phyloP scores from a whole-genome alignment of 1,140 invertebrate genomes.

The Drosophila fuyamai region DNA sequence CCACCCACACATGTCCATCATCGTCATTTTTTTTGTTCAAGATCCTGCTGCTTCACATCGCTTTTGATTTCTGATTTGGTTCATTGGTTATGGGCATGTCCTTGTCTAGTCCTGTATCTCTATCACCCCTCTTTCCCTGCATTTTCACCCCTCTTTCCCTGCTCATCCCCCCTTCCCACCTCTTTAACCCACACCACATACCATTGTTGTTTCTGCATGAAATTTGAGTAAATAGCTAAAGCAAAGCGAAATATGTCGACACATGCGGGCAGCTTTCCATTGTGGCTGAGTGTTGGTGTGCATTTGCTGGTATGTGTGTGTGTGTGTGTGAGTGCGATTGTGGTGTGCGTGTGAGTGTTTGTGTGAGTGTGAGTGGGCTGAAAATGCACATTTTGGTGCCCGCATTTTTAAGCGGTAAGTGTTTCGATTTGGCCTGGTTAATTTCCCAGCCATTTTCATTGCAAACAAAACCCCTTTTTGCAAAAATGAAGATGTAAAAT shows the following conservation, averaged over 20 bases:
- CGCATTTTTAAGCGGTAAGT: constrained; percentile 54
- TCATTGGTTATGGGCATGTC: constrained; percentile 58
- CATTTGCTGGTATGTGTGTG: constrained; percentile 6
- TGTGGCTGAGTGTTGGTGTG: constrained; percentile 17
- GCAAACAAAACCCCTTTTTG: background rate
- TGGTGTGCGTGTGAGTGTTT: constrained; percentile 6
- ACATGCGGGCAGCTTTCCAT: constrained; percentile 57
- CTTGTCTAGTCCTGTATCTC: constrained; percentile 9
- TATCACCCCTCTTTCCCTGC: background rate
- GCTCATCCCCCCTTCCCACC: background rate
- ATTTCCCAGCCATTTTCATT: background rate
- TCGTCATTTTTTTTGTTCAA: constrained; percentile 17
- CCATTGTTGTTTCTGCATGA: constrained; percentile 55
- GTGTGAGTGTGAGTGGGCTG: constrained; percentile 11
- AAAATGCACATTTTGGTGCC: constrained; percentile 64
- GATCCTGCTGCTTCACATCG: constrained; percentile 33
- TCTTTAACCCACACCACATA: background rate
- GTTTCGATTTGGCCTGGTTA: constrained; percentile 19
- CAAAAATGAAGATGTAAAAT: too few relatives aligned
- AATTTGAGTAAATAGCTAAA: constrained; percentile 75
- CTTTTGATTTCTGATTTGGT: constrained; percentile 71
- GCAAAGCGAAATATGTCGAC: constrained; percentile 64
- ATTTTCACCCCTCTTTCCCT: background rate
- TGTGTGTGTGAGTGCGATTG: constrained; percentile 4
- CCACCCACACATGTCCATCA: constrained; percentile 32